Conservation (phyloP, 2,797 vertebrate genomes). For the Manis crassicaudata region DNA sequence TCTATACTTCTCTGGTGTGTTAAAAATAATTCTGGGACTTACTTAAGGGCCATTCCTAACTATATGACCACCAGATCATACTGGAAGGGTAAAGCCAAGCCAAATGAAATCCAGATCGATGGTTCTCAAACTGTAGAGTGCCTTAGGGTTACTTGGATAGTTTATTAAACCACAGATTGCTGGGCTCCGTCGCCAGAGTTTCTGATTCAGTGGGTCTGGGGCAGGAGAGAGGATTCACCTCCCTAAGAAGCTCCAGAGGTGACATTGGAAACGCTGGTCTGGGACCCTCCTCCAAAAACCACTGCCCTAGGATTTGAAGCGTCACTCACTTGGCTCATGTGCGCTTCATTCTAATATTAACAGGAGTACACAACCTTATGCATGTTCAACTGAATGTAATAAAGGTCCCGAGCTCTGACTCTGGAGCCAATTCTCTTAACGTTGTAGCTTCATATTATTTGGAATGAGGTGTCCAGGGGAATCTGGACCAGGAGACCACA, state of each 20-base stretch:
- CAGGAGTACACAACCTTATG: background rate
- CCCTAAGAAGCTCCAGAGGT: background rate
- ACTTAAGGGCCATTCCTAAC: background rate
- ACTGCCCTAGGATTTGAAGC: background rate
- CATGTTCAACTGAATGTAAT: background rate
- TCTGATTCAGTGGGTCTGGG: background rate
- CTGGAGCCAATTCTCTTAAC: background rate
- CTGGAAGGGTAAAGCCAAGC: background rate
- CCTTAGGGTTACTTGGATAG: background rate
- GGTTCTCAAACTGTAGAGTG: background rate
- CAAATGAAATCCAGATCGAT: background rate
- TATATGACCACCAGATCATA: background rate
- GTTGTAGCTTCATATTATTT: background rate
- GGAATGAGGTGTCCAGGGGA: background rate
- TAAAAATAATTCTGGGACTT: constrained; percentile 24
- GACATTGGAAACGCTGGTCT: background rate
- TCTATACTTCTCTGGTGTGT: background rate
- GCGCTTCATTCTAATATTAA: constrained; percentile 5
- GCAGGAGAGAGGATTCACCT: background rate
- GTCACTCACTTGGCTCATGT: background rate
- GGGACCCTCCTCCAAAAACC: background rate
- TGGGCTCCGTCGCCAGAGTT: background rate
- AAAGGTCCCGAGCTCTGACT: background rate
- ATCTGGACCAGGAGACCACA: background rate
- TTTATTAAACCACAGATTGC: background rate